phyloP scores from a whole-genome alignment of 2,113 vertebrate species.

The Halichoerus grypus region DNA sequence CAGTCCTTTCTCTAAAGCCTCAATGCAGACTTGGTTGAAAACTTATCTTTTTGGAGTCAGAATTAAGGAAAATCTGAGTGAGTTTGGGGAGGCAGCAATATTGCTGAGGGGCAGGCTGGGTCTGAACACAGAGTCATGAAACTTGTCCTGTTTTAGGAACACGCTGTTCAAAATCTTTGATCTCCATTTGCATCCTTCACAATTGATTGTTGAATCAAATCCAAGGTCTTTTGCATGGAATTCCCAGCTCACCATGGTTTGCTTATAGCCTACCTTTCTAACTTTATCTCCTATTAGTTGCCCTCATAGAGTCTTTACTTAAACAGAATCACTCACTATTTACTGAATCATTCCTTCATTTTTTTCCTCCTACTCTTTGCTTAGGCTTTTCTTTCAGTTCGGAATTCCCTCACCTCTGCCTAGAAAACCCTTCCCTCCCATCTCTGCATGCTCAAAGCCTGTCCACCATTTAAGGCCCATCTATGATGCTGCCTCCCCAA shows the following conservation, averaged over 20 bases:
- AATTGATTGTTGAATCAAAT: not conserved
- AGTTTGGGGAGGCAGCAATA: not conserved
- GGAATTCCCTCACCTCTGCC: not conserved
- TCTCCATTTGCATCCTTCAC: not conserved
- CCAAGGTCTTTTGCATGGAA: not conserved
- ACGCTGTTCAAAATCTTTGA: not conserved
- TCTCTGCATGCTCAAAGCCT: not conserved
- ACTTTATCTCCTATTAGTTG: not conserved
- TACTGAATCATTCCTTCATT: not conserved
- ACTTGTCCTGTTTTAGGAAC: not conserved
- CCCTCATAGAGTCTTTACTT: not conserved
- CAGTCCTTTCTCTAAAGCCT: not conserved
- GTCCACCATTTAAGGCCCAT: not conserved
- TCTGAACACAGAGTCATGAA: not conserved
- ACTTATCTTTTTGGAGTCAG: not conserved
- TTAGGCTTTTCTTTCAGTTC: not conserved
- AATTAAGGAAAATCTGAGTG: slow-evolving; percentile 17
- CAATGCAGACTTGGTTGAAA: not conserved
- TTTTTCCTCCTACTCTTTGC: not conserved
- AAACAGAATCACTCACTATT: not conserved
- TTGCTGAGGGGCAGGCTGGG: not conserved
- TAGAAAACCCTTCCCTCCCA: not conserved
- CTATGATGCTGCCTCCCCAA: too few relatives aligned
- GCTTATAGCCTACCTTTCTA: not conserved
- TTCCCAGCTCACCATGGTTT: not conserved